A percentile compares a stretch with the other conserved stretches of the same genome.
Evolutionary conservation across 2,113 vertebrate genomes (phyloP).

Genomic region (Nyctereutes procyonoides): DNA sequence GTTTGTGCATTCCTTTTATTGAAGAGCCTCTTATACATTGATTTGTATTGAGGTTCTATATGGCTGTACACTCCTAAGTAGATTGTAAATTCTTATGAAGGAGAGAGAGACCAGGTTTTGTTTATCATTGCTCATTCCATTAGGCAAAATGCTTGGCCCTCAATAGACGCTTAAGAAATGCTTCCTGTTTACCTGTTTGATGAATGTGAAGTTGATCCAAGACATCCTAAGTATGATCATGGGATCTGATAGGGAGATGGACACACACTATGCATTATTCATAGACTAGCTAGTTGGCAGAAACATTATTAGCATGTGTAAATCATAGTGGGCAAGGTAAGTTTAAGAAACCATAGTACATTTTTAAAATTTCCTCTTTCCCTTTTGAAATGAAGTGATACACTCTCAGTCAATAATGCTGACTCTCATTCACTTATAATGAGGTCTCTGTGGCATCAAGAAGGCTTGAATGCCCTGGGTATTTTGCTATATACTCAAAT

Average conservation of each 20-base stretch:
- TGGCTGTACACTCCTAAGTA: neutral
- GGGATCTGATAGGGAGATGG: slow-evolving; percentile 10
- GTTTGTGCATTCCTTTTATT: neutral
- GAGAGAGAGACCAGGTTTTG: neutral
- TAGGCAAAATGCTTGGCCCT: neutral
- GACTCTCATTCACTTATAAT: neutral
- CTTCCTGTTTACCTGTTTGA: neutral
- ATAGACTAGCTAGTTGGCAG: neutral
- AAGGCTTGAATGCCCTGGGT: neutral
- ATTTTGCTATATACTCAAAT: neutral
- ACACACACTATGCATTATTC: neutral
- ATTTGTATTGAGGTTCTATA: neutral
- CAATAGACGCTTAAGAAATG: neutral
- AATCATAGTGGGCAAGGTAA: neutral
- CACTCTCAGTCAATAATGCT: neutral
- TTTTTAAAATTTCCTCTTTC: neutral
- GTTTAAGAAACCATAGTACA: neutral
- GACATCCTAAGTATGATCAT: neutral
- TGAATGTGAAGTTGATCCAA: neutral
- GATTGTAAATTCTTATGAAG: neutral
- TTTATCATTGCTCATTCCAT: neutral
- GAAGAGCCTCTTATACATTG: neutral
- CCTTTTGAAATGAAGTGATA: neutral
- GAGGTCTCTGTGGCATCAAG: neutral
- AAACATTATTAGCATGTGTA: neutral